phyloP scores from a whole-genome alignment of 2,797 vertebrate genomes.

The Capromys pilorides region DNA sequence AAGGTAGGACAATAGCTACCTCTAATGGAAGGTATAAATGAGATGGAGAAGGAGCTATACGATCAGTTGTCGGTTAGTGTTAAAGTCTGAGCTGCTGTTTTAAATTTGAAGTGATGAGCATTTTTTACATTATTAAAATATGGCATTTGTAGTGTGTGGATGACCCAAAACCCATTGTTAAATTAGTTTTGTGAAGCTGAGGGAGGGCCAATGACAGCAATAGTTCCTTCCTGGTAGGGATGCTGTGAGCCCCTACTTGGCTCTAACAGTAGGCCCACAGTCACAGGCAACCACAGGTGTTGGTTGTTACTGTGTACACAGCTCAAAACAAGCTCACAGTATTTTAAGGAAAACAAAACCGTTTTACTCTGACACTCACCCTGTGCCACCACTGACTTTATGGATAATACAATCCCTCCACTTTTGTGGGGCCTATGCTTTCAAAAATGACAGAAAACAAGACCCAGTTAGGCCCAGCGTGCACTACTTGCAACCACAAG shows the following conservation, averaged over 20 bases:
- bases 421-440: background rate
- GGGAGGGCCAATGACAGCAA: background rate
- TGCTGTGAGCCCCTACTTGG: background rate
- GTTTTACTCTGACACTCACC: background rate
- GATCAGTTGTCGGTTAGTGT: background rate
- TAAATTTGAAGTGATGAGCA: background rate
- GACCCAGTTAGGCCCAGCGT: background rate
- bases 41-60: too few species aligned
- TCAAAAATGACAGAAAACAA: background rate
- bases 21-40: background rate
- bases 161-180: background rate
- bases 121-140: background rate
- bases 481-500: background rate
- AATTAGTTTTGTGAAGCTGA: background rate
- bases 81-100: background rate
- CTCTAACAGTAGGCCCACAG: background rate
- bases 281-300: background rate
- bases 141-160: background rate
- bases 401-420: background rate
- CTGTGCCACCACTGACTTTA: background rate
- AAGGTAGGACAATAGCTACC: background rate
- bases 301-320: accelerated
- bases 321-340: background rate
- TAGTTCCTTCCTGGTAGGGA: background rate
- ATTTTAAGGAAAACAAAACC: slow-evolving; percentile 40